Evolutionary conservation across 2,797 vertebrate species (phyloP).

Genomic region (Meda fulgida): DNA sequence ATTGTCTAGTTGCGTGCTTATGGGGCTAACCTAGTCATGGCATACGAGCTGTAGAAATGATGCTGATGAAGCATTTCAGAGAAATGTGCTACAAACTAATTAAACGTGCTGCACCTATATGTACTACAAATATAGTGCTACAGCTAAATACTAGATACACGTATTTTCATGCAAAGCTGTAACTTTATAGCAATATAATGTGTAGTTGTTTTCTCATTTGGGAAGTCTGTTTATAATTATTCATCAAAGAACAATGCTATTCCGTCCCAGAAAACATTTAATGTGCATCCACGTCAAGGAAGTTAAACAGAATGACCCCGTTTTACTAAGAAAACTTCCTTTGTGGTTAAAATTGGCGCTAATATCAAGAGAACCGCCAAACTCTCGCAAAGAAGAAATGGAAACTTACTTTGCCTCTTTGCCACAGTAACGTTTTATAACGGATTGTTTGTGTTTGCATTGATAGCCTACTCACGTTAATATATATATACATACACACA

Average conservation of each 20-base stretch:
- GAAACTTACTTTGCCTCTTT: background rate
- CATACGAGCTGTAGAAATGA: background rate
- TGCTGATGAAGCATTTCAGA: background rate
- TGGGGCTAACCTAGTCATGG: background rate
- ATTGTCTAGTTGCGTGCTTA: background rate
- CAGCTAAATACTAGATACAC: background rate
- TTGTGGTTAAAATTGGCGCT: slow-evolving; percentile 29
- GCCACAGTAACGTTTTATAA: too few species aligned
- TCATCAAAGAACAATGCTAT: background rate
- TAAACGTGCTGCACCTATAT: background rate
- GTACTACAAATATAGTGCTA: too few species aligned
- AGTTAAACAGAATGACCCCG: background rate
- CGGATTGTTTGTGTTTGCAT: too few species aligned
- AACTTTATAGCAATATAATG: background rate
- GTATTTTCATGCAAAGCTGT: background rate
- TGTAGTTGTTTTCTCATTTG: background rate
- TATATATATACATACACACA: too few species aligned
- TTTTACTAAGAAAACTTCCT: background rate
- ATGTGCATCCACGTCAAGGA: background rate
- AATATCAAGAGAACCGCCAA: slow-evolving; percentile 5
- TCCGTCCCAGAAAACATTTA: background rate
- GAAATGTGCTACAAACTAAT: background rate
- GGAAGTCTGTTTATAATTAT: background rate
- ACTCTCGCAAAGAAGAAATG: background rate
- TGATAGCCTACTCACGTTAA: too few species aligned